These are phyloP conservation scores for Ardeotis arabs DNA, from an alignment of 2,113 vertebrate species.

Conservation along the genomic window DNA sequence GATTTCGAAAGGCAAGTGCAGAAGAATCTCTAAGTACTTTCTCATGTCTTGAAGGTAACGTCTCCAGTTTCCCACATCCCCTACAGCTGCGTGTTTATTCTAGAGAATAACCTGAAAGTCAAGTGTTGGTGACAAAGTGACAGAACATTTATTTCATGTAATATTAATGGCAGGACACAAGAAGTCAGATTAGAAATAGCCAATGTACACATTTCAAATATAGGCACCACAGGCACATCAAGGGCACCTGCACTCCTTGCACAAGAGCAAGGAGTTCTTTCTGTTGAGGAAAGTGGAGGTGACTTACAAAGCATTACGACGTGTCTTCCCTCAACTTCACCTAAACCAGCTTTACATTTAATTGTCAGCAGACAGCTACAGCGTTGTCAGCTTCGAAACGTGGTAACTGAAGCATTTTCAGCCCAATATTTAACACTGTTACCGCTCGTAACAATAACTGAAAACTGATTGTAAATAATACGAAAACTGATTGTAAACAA, in stretches of 20 bases:
- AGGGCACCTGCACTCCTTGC: too few relatives aligned
- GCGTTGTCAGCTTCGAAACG: not conserved
- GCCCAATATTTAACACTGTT: not conserved
- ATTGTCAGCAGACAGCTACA: not conserved
- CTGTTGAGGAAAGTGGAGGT: not conserved
- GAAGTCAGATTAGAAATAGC: not conserved
- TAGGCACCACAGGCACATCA: accelerated
- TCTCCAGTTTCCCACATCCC: not conserved
- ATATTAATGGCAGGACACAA: not conserved
- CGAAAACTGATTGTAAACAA: not conserved
- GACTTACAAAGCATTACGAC: not conserved
- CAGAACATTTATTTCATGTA: not conserved
- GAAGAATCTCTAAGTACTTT: not conserved
- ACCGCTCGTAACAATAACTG: not conserved
- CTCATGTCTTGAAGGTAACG: accelerated
- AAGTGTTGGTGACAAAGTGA: not conserved
- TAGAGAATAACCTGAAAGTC: not conserved
- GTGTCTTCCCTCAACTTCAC: not conserved
- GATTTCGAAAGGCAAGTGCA: not conserved
- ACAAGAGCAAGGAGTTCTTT: not conserved
- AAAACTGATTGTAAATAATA: not conserved
- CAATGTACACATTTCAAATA: not conserved
- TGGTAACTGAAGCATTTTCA: not conserved
- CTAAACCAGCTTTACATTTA: not conserved
- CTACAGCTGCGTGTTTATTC: not conserved